Conservation (phyloP, 2,797 vertebrate genomes). For the Neosalanx taihuensis region DNA sequence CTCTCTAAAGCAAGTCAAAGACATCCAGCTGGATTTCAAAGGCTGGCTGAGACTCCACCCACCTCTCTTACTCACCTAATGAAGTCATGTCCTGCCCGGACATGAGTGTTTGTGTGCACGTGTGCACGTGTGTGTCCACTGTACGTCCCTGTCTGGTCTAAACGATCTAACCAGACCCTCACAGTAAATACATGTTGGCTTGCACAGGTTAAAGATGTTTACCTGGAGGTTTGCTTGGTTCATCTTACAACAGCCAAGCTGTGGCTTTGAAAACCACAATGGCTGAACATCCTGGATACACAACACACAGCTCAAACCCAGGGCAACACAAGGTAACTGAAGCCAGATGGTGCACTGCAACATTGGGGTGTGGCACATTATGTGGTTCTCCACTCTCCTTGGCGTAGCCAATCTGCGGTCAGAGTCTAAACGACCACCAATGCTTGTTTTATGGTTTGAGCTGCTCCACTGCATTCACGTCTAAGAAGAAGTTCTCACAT, state of each 20-base stretch:
- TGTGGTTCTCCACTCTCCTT: slow-evolving; percentile 37
- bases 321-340: slow-evolving; percentile 23
- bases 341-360: slow-evolving; percentile 60
- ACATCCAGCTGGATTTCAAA: slow-evolving; percentile 66
- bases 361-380: slow-evolving; percentile 50
- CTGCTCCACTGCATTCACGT: not conserved
- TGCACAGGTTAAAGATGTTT: slow-evolving; percentile 48
- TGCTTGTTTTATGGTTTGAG: not conserved
- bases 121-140: not conserved
- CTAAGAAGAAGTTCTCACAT: not conserved
- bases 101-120: slow-evolving; percentile 13
- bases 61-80: slow-evolving; percentile 66
- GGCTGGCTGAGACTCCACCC: slow-evolving; percentile 50
- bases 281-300: slow-evolving; percentile 46
- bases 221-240: slow-evolving; percentile 18
- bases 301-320: slow-evolving; percentile 26
- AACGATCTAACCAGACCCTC: slow-evolving; percentile 49
- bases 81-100: slow-evolving; percentile 69
- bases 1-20: slow-evolving; percentile 42
- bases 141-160: slow-evolving; percentile 35
- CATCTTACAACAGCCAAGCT: slow-evolving; percentile 25
- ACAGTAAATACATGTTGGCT: slow-evolving; percentile 45
- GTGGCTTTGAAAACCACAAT: slow-evolving; percentile 50
- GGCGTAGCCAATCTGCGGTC: slow-evolving; percentile 4
- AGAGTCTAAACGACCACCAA: slow-evolving; percentile 1